Percentiles rank a stretch among this genome's conserved stretches.
Evolutionary conservation across 2,888 invertebrate species (phyloP).

Genomic region (Mongoloraphidia duomilia): DNA sequence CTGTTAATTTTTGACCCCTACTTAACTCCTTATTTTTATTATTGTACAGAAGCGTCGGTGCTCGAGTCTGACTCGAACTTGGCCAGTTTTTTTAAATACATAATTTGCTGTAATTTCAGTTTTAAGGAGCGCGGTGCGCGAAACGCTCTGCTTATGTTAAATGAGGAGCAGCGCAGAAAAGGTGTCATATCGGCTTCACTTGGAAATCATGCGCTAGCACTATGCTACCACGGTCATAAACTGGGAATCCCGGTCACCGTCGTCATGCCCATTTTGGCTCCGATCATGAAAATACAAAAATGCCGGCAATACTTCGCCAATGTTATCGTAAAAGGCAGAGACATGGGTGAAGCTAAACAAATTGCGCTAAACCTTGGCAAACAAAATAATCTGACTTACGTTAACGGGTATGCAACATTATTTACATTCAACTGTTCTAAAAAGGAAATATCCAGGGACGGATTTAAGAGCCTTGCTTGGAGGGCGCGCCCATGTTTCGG

Average conservation of each 20-base stretch:
- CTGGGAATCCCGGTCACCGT: constrained; percentile 54
- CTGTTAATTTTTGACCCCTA: too few relatives aligned
- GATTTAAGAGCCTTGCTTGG: too few relatives aligned
- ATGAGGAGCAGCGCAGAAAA: constrained; percentile 48
- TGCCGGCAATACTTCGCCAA: constrained; percentile 74
- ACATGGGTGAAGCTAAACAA: constrained; percentile 73
- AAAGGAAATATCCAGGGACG: too few relatives aligned
- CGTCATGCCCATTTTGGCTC: constrained; percentile 91
- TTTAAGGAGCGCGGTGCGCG: constrained; percentile 92
- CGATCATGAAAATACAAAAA: constrained; percentile 88
- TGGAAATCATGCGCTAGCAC: constrained; percentile 83
- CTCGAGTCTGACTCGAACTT: too few relatives aligned
- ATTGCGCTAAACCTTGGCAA: constrained; percentile 62
- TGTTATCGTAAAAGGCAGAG: constrained; percentile 67
- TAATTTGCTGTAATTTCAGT: constrained; percentile 31
- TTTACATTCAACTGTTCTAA: neutral
- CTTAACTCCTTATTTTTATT: too few relatives aligned
- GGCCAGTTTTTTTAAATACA: too few relatives aligned
- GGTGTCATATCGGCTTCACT: constrained; percentile 90
- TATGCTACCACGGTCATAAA: constrained; percentile 52
- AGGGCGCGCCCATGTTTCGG: too few relatives aligned
- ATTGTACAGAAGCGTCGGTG: too few relatives aligned
- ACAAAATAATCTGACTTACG: constrained; percentile 58
- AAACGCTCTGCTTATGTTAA: constrained; percentile 63
- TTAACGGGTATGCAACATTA: constrained; percentile 60